Evolutionary conservation across 2,113 vertebrate species (phyloP).

Genomic region (Dromaius novaehollandiae): DNA sequence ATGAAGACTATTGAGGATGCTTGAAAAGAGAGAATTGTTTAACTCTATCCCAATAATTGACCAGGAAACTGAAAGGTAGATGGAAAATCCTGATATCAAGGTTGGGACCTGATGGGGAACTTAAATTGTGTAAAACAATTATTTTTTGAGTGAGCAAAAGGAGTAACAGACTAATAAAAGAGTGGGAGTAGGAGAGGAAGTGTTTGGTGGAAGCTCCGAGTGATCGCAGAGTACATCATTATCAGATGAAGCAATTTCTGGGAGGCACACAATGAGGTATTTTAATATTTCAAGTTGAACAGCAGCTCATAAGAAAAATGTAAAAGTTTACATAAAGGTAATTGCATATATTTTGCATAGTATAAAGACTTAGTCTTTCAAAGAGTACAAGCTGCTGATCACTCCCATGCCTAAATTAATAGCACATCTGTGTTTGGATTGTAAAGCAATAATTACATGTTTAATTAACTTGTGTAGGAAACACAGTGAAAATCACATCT

Average conservation of each 20-base stretch:
- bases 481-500: background rate
- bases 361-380: background rate
- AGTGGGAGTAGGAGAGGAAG: background rate
- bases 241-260: background rate
- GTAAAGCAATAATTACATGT: background rate
- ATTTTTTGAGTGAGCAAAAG: background rate
- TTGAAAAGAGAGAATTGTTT: background rate
- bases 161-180: background rate
- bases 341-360: background rate
- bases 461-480: constrained; percentile 1
- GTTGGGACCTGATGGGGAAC: background rate
- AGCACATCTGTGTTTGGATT: background rate
- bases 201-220: background rate
- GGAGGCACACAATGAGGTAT: background rate
- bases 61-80: background rate
- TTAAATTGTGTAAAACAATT: background rate
- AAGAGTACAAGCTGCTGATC: background rate
- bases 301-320: background rate
- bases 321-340: background rate
- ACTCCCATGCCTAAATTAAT: background rate
- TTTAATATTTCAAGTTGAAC: background rate
- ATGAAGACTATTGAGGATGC: background rate
- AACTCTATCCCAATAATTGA: background rate
- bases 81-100: background rate
- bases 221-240: background rate